phyloP scores from a whole-genome alignment of 23 tunicate genomes.

The Trididemnum nubilum region DNA sequence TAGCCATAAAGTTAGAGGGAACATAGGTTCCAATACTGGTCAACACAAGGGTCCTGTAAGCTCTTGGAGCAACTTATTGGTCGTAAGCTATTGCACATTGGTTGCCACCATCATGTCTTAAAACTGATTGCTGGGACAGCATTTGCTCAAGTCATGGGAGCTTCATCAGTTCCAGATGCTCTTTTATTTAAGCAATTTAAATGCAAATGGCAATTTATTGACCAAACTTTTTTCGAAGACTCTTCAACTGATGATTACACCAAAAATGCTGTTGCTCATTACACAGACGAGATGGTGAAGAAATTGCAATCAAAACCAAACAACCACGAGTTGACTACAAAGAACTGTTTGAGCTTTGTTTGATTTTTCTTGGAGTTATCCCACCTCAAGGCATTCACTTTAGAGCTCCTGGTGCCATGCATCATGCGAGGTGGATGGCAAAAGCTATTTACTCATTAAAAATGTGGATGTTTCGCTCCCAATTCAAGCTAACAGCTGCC shows the following conservation, averaged over 20 bases:
- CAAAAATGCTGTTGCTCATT: too few relatives aligned
- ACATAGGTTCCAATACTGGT: conserved; percentile 21
- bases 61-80: conserved; percentile 13
- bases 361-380: conserved; percentile 2
- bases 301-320: not conserved
- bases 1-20: too few relatives aligned
- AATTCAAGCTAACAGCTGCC: not conserved
- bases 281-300: conserved; percentile 26
- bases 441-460: conserved; percentile 21
- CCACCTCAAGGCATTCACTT: conserved; percentile 17
- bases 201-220: too few relatives aligned
- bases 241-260: too few relatives aligned
- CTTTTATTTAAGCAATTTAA: conserved; percentile 22
- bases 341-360: conserved; percentile 1
- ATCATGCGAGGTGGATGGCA: conserved; percentile 29
- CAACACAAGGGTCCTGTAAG: conserved; percentile 19
- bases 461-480: conserved; percentile 8
- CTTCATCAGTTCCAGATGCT: conserved; percentile 13
- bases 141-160: too few relatives aligned
- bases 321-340: conserved; percentile 18
- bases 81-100: conserved; percentile 6
- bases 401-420: conserved; percentile 21
- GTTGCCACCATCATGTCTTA: conserved; percentile 5
- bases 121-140: conserved; percentile 1
- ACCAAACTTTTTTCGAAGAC: conserved; percentile 14